Evolutionary conservation across 2,113 vertebrate species (phyloP), one percentile per base, ranked within the genome.

Genomic region (Pheucticus melanocephalus): DNA sequence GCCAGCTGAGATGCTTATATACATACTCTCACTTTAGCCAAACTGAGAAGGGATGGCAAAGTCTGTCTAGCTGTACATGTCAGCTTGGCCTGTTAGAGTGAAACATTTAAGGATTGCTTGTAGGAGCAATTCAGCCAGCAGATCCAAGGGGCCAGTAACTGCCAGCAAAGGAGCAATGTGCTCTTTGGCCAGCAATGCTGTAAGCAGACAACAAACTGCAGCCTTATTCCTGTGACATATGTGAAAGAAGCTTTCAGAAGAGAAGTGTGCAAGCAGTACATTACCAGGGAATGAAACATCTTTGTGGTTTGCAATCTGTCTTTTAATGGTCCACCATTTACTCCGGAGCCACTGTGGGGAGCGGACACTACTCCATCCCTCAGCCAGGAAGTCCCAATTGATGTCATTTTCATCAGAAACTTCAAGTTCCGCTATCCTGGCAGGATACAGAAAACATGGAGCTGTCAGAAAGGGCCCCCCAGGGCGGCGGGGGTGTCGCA

Each of bases 311-410:
- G 99, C 97, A 72, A 99, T 99, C 97, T 99, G 99, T 91, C 99
- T 99, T 98, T 99, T 99, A 97, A 99, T 99, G 94, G 99, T 99
- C 99, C 99, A 99, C 99, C 99, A 99, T 98, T 99, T 99, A 87
- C 99, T 99, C 53, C 99, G 98, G 72, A 99, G 99, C 99, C 99
- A 99, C 82, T 99, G 99, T 9, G 99, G 99, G 47, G 99, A 99
- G 31, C 99, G 99, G 48, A 99, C 99, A 77, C 99, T 99, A 94
- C 98, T 99, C 99, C 99, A 99, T 60, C 99, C 99, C 69, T 99
- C 99, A 1, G 99, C 98, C 39, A 99, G 97, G 19, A 99, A 98
- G 96, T 99, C 99, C 99, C 99, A 99, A 40, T 99, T 99, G 94
- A 99, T 99, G 54, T 99, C 99, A 66, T 99, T 99, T 97, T 99